A percentile compares a stretch with the other conserved stretches of the same genome.
Evolutionary conservation across 2,888 invertebrate genomes (phyloP).

Genomic region (Halictus ligatus): DNA sequence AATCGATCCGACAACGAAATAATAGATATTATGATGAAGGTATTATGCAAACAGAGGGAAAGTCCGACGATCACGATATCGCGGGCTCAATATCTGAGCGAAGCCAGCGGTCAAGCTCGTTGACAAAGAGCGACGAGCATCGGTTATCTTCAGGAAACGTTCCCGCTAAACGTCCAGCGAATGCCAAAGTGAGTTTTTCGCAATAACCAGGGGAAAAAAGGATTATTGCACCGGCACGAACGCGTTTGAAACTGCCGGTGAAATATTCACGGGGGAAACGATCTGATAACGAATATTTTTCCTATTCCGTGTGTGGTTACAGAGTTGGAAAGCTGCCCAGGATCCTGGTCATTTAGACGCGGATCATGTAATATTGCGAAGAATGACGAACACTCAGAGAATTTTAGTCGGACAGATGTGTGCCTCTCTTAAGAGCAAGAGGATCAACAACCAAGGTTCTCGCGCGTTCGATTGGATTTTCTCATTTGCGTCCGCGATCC

Average conservation of each 20-base stretch:
- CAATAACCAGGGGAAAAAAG: background rate
- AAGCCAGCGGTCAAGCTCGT: background rate
- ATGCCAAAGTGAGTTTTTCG: conserved; percentile 48
- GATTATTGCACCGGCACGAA: conserved; percentile 26
- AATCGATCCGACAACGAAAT: background rate
- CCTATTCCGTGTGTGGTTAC: conserved; percentile 46
- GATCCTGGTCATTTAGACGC: conserved; percentile 65
- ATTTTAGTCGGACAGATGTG: conserved; percentile 75
- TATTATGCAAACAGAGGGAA: background rate
- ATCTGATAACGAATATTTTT: conserved; percentile 55
- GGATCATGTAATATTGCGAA: conserved; percentile 71
- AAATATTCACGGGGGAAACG: conserved; percentile 45
- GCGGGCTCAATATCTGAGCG: background rate
- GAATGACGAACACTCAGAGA: conserved; percentile 75
- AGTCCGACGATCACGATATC: conserved; percentile 7
- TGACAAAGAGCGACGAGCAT: conserved; percentile 36
- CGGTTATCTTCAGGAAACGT: conserved; percentile 31
- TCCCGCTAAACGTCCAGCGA: conserved; percentile 36
- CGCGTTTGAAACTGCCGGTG: conserved; percentile 12
- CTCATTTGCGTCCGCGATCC: background rate
- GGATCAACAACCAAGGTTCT: conserved; percentile 73
- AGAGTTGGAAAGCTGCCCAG: conserved; percentile 66
- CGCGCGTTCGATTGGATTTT: conserved; percentile 21
- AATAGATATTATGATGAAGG: background rate
- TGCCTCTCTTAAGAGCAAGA: conserved; percentile 72